Percentiles rank a stretch among this genome's conserved stretches.
These are phyloP conservation scores for Typhlichthys subterraneus DNA, from an alignment of 2,797 vertebrate genomes.

Conservation along the genomic window DNA sequence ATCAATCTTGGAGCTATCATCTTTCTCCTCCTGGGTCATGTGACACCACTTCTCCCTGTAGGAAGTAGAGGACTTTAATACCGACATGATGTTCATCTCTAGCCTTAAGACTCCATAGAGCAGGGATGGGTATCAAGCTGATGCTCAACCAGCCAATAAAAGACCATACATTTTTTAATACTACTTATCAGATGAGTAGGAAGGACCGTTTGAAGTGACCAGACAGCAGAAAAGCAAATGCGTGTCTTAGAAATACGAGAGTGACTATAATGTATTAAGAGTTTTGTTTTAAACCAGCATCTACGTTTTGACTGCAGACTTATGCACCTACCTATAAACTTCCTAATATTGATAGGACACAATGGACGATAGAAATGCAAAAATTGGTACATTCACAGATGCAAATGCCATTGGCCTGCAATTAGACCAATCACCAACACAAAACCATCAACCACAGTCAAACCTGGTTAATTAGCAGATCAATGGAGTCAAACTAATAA, in stretches of 20 bases:
- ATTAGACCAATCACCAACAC: constrained; percentile 7
- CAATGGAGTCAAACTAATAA: background rate
- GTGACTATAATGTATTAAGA: background rate
- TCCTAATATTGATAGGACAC: too few species aligned
- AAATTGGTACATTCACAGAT: too few species aligned
- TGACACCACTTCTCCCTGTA: constrained; percentile 97
- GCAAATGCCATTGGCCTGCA: constrained; percentile 9
- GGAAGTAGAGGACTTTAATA: constrained; percentile 42
- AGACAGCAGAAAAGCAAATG: too few species aligned
- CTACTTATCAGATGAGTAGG: too few species aligned
- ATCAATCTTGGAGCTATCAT: constrained; percentile 91
- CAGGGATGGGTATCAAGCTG: constrained; percentile 35
- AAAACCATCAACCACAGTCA: constrained; percentile 30
- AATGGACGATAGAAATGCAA: too few species aligned
- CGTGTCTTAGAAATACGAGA: background rate
- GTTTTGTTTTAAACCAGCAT: too few species aligned
- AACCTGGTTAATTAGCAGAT: constrained; percentile 23
- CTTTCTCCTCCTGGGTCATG: constrained; percentile 94
- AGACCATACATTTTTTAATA: background rate
- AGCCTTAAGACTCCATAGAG: constrained; percentile 26
- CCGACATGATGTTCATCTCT: background rate
- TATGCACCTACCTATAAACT: too few species aligned
- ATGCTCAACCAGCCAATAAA: too few species aligned
- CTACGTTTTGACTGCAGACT: too few species aligned
- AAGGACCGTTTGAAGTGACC: too few species aligned